Evolutionary conservation across 2,797 vertebrate species (phyloP), one percentile per base, ranked within the genome.

Genomic region (Sarcophilus harrisii): DNA sequence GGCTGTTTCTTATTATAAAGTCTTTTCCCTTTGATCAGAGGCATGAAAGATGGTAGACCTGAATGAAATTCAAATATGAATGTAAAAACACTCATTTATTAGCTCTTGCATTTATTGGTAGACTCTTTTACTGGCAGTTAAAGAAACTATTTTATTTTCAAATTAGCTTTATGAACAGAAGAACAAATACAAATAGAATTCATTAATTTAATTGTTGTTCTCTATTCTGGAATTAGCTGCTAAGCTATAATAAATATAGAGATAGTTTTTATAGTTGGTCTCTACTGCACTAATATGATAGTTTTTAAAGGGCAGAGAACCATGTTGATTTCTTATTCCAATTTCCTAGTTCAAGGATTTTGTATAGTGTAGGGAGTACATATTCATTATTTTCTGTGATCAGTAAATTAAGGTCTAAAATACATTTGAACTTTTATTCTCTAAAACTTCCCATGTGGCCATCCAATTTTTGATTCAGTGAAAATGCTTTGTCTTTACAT

Each of bases 101-200:
- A 93, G 55, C 58, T 93, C 14, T 3, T 32, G 91, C 92, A 95
- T 45, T 32, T 62, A 81, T 38, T 12, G 21, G 38, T 38, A 73
- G 6, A 89, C 94, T 66, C 45, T 58, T 45, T 93, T 95, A 94
- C 66, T 93, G 92, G 57, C 32, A 95, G 73, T 24, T 30, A 91
- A 95, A 91, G 91, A 92, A 90, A 92, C 62, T 38, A n/a, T 91
- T 91, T 96, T 91, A 94, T 38, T 57, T 49, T 49, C 38, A 49
- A 45, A 49, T 94, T 94, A 92, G 73, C 55, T 96, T 96, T 93
- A 95, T 92, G 90, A 95, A 87, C 58, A 81, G 95, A 97, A 91
- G 4, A 94, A 52, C n/a, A 45, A 87, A 87, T 27, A 49, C 73
- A 49, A 92, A 92, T 5, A 90, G 59, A 95, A 93, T 55, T 94